Evolutionary conservation across 2,888 invertebrate genomes (phyloP), one percentile per base, ranked within the genome.

Genomic region (Eupithecia insigniata): DNA sequence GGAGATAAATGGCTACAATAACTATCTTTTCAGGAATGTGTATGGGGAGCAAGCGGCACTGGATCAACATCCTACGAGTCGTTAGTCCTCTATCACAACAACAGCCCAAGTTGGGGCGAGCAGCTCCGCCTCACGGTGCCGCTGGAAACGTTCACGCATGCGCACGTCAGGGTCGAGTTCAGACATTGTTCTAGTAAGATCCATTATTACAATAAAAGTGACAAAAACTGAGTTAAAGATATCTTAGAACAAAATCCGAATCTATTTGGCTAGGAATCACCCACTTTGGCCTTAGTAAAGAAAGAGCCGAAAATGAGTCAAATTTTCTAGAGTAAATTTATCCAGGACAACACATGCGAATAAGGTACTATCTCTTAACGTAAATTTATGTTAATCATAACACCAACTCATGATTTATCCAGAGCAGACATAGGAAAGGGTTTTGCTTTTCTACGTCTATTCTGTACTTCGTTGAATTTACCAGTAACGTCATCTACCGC

Each of bases 51-150:
- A 0, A 97, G 98, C 51, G 98, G 98, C 1, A 96, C 96, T 70
- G 96, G 97, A 0, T 93, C 95, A 43, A 92, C 94, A 0, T 95
- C 96, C 98, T 98, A 98, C 91, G 97, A 97, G 85, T 98, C 98
- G 18, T 96, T 98, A 88, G 97, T 99, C 32, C 95, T 98, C 80
- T 99, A 99, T 88, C 99, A 99, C 92, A 98, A 98, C 92, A 99
- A 99, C 91, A 96, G 97, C 36, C 99, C 99, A 0, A 96, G 96
- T 74, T 99, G 99, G 99, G 96, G 96, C 74, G 99, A 99, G 89
- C 98, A 97, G 80, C 94, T 98, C 61, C 95, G 98, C 75, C 94
- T 99, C 76, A 97, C 97, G 8, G 96, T 99, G 69, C 98, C 99
- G 5, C 96, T 99, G 76, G 99, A 99, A 85, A 97, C 97, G 79